Evolutionary conservation across 2,888 invertebrate genomes (phyloP).

Genomic region (Drosophila quasianomalipes): DNA sequence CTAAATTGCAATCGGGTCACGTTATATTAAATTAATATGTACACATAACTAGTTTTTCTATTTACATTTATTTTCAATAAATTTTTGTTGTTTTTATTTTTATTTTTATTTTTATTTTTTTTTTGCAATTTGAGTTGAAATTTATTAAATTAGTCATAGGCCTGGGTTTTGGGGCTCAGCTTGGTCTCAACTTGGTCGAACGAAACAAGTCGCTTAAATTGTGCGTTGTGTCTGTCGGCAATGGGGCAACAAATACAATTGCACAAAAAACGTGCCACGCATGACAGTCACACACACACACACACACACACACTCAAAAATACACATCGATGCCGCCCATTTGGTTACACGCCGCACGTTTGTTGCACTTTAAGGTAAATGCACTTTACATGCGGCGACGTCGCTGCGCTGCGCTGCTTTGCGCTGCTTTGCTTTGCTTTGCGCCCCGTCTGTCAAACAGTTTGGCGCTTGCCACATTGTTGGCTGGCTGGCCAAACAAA

Average conservation of each 20-base stretch:
- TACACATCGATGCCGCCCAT: constrained; percentile 40
- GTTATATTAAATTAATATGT: constrained; percentile 10
- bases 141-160: constrained; percentile 68
- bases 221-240: constrained; percentile 38
- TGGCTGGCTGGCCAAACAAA: constrained; percentile 9
- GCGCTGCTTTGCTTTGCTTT: neutral
- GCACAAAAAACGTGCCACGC: constrained; percentile 78
- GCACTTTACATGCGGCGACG: constrained; percentile 63
- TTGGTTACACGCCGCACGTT: constrained; percentile 51
- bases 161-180: constrained; percentile 10
- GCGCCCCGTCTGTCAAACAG: constrained; percentile 39
- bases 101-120: neutral
- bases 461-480: constrained; percentile 30
- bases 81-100: neutral
- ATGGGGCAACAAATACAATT: constrained; percentile 44
- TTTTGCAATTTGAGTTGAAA: constrained; percentile 10
- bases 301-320: constrained; percentile 5
- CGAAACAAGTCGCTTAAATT: constrained; percentile 56
- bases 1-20: constrained; percentile 2
- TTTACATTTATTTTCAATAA: constrained; percentile 3
- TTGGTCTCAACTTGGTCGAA: constrained; percentile 53
- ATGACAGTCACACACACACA: constrained; percentile 48
- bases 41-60: constrained; percentile 10
- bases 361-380: constrained; percentile 78
- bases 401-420: constrained; percentile 19